These are phyloP conservation scores for Percopsis transmontana DNA, from an alignment of 2,113 vertebrate genomes.

Conservation along the genomic window DNA sequence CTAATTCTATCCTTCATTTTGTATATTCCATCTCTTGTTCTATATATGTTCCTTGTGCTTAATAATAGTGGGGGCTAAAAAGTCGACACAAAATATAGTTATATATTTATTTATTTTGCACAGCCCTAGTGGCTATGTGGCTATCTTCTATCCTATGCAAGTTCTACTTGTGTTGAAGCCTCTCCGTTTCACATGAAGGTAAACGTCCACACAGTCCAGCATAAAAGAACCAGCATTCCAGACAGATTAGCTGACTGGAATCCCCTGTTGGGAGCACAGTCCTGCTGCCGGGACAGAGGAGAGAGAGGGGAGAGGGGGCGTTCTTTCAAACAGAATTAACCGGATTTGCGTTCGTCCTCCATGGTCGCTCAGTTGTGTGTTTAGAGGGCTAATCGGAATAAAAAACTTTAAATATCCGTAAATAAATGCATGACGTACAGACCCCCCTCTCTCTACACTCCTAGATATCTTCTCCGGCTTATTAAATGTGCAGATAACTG, in stretches of 20 bases:
- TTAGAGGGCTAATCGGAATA: constrained; percentile 50
- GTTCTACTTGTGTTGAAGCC: neutral
- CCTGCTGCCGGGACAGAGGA: constrained; percentile 13
- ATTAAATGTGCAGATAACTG: constrained; percentile 28
- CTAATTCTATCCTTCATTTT: too few relatives aligned
- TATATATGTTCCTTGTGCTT: too few relatives aligned
- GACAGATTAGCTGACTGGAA: constrained; percentile 70
- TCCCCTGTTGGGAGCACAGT: constrained; percentile 36
- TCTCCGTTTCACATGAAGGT: neutral
- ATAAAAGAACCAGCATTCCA: constrained; percentile 64
- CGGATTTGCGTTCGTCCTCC: constrained; percentile 52
- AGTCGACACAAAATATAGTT: too few relatives aligned
- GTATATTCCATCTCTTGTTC: too few relatives aligned
- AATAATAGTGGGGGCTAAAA: too few relatives aligned
- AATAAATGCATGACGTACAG: constrained; percentile 20
- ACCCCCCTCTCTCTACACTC: neutral
- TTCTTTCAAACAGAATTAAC: constrained; percentile 56
- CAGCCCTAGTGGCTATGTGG: neutral
- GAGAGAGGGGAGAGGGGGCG: constrained; percentile 5
- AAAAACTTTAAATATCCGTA: too few relatives aligned
- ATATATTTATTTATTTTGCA: too few relatives aligned
- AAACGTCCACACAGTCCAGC: constrained; percentile 8
- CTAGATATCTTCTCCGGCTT: neutral
- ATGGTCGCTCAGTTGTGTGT: constrained; percentile 36
- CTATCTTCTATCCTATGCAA: neutral